Evolutionary conservation across 1,140 invertebrate genomes (phyloP).

Genomic region (Drosophila simulans): DNA sequence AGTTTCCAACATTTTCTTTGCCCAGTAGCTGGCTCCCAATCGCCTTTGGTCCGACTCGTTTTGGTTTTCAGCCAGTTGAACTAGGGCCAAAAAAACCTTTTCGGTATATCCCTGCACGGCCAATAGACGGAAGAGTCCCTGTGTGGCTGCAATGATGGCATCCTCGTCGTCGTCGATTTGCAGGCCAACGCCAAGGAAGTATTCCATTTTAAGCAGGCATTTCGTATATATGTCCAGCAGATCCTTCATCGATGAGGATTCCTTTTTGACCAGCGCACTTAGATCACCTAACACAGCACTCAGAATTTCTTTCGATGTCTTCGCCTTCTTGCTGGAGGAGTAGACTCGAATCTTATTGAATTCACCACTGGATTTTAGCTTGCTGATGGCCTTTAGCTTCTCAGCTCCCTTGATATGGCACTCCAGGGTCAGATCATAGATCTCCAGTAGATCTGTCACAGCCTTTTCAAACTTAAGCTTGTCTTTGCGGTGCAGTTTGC

Average conservation of each 20-base stretch:
- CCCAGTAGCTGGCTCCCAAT: conserved; percentile 75
- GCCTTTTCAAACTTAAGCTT: conserved; percentile 55
- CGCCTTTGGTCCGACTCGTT: conserved; percentile 31
- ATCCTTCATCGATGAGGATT: conserved; percentile 54
- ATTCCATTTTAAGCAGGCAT: conserved; percentile 62
- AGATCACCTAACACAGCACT: conserved; percentile 42
- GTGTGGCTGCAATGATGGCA: conserved; percentile 50
- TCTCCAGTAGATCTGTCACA: conserved; percentile 45
- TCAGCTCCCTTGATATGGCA: conserved; percentile 62
- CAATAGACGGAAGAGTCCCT: conserved; percentile 64
- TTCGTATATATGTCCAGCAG: conserved; percentile 54
- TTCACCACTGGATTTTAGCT: conserved; percentile 55
- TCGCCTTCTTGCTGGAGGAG: conserved; percentile 40
- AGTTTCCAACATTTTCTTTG: conserved; percentile 57
- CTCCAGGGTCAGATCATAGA: conserved; percentile 70
- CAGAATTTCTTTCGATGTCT: conserved; percentile 42
- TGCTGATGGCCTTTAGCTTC: conserved; percentile 59
- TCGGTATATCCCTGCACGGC: conserved; percentile 72
- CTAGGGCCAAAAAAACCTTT: conserved; percentile 62
- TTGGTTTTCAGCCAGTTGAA: conserved; percentile 63
- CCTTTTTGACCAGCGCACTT: conserved; percentile 39
- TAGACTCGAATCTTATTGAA: conserved; percentile 61
- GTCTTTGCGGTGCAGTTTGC: conserved; percentile 59
- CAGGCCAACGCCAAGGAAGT: conserved; percentile 55
- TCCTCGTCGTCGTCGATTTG: conserved; percentile 46